A percentile compares a stretch with the other conserved stretches of the same genome.
These are phyloP conservation scores for Chrysogorgia sp. DNA, from an alignment of 92 coral and sea anemone species.

Conservation along the genomic window DNA sequence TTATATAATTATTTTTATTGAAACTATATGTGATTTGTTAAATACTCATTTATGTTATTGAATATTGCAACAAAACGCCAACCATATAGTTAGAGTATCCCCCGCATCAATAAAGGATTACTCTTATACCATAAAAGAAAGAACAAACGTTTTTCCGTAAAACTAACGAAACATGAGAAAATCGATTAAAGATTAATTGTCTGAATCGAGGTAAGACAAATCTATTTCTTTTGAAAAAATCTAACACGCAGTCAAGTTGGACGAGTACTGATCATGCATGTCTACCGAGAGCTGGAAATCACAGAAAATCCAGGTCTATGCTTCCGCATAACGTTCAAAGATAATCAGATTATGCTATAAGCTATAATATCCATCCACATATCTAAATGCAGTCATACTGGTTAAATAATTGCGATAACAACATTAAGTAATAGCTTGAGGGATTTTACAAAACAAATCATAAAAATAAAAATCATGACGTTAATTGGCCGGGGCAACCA, in stretches of 20 bases:
- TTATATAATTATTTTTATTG: no score
- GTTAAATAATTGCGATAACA: neutral
- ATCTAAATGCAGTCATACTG: no score
- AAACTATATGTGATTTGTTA: no score
- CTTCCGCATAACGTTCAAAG: no score
- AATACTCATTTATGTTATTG: no score
- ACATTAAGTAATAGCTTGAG: neutral
- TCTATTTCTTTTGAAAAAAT: neutral
- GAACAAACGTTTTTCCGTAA: neutral
- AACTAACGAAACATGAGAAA: neutral
- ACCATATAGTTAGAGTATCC: no score
- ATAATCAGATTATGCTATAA: no score
- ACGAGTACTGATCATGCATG: neutral
- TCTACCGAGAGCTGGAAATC: no score
- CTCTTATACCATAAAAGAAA: neutral
- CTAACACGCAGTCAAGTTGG: neutral
- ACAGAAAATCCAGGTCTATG: no score
- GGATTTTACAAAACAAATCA: neutral
- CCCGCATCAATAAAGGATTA: no score
- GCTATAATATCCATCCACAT: no score
- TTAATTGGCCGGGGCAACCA: neutral
- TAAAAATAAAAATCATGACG: neutral
- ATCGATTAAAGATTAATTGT: neutral
- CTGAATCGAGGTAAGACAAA: slow-evolving; percentile 10
- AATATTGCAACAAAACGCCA: no score